Percentiles rank a stretch among this genome's conserved stretches.
Evolutionary conservation across 2,113 vertebrate species (phyloP).

Genomic region (Aspiorhynchus laticeps): DNA sequence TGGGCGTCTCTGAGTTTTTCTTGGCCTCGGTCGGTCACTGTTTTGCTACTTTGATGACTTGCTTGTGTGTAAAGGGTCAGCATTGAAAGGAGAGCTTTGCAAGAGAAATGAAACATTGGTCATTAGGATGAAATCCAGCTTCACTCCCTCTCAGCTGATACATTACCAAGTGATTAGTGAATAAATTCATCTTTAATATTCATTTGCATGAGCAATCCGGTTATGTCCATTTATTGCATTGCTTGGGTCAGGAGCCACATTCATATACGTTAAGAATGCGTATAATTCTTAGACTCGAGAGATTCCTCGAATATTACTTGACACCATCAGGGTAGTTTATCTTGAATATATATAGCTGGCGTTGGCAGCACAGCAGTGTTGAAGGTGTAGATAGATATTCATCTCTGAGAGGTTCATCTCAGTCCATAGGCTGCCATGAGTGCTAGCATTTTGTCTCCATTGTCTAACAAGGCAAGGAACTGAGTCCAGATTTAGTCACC

Average conservation of each 20-base stretch:
- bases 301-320: conserved; percentile 33
- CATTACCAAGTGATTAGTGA: conserved; percentile 58
- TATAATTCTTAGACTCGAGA: conserved; percentile 30
- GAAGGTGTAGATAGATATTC: conserved; percentile 33
- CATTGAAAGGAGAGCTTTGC: conserved; percentile 48
- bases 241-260: conserved; percentile 32
- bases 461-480: conserved; percentile 34
- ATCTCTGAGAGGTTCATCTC: conserved; percentile 40
- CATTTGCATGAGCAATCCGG: conserved; percentile 46
- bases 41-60: conserved; percentile 47
- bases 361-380: conserved; percentile 5
- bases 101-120: conserved; percentile 59
- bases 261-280: conserved; percentile 26
- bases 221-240: conserved; percentile 39
- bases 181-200: conserved; percentile 52
- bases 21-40: conserved; percentile 49
- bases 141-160: conserved; percentile 55
- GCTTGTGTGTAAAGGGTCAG: conserved; percentile 44
- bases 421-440: conserved; percentile 36
- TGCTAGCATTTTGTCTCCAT: conserved; percentile 1
- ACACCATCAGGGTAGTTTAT: conserved; percentile 28
- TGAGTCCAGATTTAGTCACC: conserved; percentile 28
- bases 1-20: conserved; percentile 59
- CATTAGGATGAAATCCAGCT: conserved; percentile 55
- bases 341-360: conserved; percentile 21